Base-by-base conservation (phyloP, 1,140 invertebrate species). In the Dufourea novaeangliae region DNA sequence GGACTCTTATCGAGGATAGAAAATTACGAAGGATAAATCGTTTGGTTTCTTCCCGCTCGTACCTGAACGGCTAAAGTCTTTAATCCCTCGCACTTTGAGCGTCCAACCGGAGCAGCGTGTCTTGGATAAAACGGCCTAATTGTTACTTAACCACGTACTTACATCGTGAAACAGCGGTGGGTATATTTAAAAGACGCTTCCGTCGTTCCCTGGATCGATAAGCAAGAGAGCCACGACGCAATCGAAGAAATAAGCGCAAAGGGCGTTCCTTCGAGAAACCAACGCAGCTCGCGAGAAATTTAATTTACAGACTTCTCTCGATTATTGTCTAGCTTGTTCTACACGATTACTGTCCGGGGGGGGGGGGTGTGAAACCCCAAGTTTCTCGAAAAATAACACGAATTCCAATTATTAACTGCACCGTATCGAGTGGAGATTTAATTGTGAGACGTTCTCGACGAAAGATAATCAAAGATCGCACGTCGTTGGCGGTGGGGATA, bases 371-470 rank as follows among this genome's bases (percentile, higher is more conserved):
- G 37, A 41, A 37, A 34, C 46, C 39, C 46, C 50, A 27, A 27
- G 25, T 56, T 54, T 37, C 44, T 34, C 12, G 37, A 64, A 74
- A 74, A 74, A 67, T 63, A 63, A 63, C 62, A 46, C 61, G 22
- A 62, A 34, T 20, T 12, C 8, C 20, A 8, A 34, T 63, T 52
- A 52, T 63, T 39, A 41, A 56, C 68, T 37, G 37, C 10, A 29
- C 10, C 14, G 12, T 44, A 1, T 20, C 37, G 12, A 39, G 20
- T n/a, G 27, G 22, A 39, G 54, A 70, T 70, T 70, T 44, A 41
- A 32, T 29, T 20, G 52, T 27, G 27, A 41, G 57, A 62, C 32
- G 46, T 71, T 59, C 29, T 7, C 69, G 34, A 62, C 10, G 20
- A 22, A 46, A 34, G 39, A 20, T 59, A 59, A 71, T 71, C 29